Base-by-base conservation (phyloP, 2,797 vertebrate genomes). In the Pseudomugil tenellus region DNA sequence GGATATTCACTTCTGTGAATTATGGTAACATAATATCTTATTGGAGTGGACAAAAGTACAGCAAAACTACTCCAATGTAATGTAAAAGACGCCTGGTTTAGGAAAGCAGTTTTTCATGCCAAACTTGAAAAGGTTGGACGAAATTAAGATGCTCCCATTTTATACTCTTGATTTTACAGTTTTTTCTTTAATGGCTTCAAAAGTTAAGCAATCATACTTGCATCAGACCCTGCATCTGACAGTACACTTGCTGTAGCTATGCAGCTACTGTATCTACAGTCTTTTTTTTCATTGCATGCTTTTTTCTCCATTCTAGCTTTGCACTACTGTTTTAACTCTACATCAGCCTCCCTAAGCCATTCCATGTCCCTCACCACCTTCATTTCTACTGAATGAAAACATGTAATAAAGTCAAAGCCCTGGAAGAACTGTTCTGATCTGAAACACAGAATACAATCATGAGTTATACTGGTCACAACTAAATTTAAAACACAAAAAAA, bases 1-100 rank as follows among this genome's bases (percentile, higher is more conserved):
- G 77, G 85, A 87, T 84, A 78, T 57, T 11, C 39, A 7, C 65
- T 57, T 83, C 71, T 79, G 72, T 76, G 84, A 88, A 87, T 81
- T 77, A 86, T 76, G 76, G 70, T 76, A 72, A 75, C 58, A 29
- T 72, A 80, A 74, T 35, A 57, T 48, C 67, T 88, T 81, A 72
- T 83, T 77, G 79, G 28, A 68, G 17, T 26, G 13, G 58, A 64
- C 6, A 7, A 70, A 84, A 76, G 66, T 67, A 55, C 56, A 58
- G 57, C 60, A 74, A 72, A 75, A 71, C 67, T 49, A 32, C 61
- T 57, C 19, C 37, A 67, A 76, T 72, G 63, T 75, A 19, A 59
- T 70, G 31, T 57, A 67, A 85, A 85, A 69, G 70, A 76, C 70
- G 77, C 41, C 23, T 23, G 41, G 41, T 70, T 80, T 32, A 29